These are phyloP conservation scores for Valencia hispanica DNA, from an alignment of 2,797 vertebrate species.

Conservation along the genomic window DNA sequence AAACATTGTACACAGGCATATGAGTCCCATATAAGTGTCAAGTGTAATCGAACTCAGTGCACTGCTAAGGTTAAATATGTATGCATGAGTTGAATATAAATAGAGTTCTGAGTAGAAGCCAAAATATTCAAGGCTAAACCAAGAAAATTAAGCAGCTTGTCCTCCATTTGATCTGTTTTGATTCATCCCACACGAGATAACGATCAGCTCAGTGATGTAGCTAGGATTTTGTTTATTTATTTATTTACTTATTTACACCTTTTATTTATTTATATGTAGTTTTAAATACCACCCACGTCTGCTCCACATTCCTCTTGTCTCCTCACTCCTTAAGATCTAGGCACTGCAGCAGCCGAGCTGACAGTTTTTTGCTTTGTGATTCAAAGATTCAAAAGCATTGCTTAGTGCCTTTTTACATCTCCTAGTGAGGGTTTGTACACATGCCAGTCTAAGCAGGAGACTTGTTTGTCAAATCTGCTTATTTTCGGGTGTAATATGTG, in stretches of 20 bases:
- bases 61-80: slow-evolving; percentile 34
- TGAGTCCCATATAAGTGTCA: slow-evolving; percentile 15
- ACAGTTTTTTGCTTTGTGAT: slow-evolving; percentile 81
- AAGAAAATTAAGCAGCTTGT: slow-evolving; percentile 62
- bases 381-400: slow-evolving; percentile 73
- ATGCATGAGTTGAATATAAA: slow-evolving; percentile 38
- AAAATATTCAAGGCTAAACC: slow-evolving; percentile 58
- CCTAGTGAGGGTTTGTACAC: slow-evolving; percentile 69
- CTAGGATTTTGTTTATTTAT: slow-evolving; percentile 41
- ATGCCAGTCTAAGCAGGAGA: slow-evolving; percentile 44
- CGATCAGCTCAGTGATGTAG: slow-evolving; percentile 66
- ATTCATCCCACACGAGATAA: slow-evolving; percentile 67
- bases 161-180: slow-evolving; percentile 61
- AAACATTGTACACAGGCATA: slow-evolving; percentile 22
- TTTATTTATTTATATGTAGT: slow-evolving; percentile 81
- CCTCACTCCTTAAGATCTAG: slow-evolving; percentile 69
- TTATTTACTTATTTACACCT: slow-evolving; percentile 76
- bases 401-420: slow-evolving; percentile 73
- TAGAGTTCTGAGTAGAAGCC: slow-evolving; percentile 16
- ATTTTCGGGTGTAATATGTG: slow-evolving; percentile 7
- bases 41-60: slow-evolving; percentile 18
- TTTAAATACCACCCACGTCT: slow-evolving; percentile 83
- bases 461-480: slow-evolving; percentile 21
- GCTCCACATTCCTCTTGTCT: slow-evolving; percentile 77
- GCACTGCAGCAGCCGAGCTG: slow-evolving; percentile 69